A percentile compares a stretch with the other conserved stretches of the same genome.
Evolutionary conservation across 2,113 vertebrate species (phyloP).

Genomic region (Phyllostomus hastatus): DNA sequence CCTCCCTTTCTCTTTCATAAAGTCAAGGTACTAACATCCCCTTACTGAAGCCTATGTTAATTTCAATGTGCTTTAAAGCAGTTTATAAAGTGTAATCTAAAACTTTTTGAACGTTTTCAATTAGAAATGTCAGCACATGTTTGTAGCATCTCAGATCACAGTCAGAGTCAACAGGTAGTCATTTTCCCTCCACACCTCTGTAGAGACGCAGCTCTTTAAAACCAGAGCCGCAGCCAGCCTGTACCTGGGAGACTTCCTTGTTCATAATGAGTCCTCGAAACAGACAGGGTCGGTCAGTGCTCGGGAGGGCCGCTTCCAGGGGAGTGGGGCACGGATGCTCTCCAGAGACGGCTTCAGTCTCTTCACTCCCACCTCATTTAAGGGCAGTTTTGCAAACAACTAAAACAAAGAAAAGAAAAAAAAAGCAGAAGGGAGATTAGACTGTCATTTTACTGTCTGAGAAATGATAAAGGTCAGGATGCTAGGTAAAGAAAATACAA

Average conservation of each 20-base stretch:
- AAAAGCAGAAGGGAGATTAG: conserved; percentile 34
- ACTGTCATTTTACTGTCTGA: conserved; percentile 15
- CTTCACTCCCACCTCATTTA: conserved; percentile 41
- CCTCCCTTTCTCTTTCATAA: not conserved
- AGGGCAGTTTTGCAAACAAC: conserved; percentile 46
- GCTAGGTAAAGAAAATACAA: conserved; percentile 24
- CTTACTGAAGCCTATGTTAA: not conserved
- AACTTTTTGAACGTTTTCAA: not conserved
- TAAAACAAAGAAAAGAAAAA: conserved; percentile 48
- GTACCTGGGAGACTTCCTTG: conserved; percentile 70
- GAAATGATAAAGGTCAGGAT: conserved; percentile 1
- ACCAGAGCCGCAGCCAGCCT: not conserved
- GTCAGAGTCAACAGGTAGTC: not conserved
- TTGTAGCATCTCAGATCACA: conserved; percentile 9
- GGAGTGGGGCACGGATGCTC: not conserved
- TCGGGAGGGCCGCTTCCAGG: not conserved
- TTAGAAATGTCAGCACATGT: not conserved
- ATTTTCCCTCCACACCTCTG: not conserved
- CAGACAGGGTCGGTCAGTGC: conserved; percentile 24
- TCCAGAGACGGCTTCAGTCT: conserved; percentile 14
- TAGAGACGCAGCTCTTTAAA: conserved; percentile 37
- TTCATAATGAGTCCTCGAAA: conserved; percentile 71
- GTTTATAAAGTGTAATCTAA: not conserved
- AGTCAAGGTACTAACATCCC: not conserved
- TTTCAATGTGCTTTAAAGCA: not conserved